Percentiles rank a stretch among this genome's conserved stretches.
Conservation (phyloP, 2,797 vertebrate species). For the Anableps anableps region DNA sequence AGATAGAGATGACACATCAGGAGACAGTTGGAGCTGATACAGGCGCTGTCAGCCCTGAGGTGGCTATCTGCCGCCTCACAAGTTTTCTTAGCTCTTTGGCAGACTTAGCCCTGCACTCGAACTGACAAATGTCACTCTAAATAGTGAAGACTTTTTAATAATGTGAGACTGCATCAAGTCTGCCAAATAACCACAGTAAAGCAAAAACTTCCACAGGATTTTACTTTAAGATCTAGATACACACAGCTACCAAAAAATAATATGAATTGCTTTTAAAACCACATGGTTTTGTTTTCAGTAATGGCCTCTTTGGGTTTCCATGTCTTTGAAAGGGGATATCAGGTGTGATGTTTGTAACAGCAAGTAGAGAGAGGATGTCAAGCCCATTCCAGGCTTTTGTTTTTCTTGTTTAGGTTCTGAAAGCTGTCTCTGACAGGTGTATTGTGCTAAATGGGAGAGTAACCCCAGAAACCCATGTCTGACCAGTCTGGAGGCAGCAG, state of each 20-base stretch:
- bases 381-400: neutral
- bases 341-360: neutral
- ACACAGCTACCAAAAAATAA: neutral
- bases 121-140: conserved; percentile 60
- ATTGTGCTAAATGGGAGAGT: neutral
- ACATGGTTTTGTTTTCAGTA: neutral
- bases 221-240: neutral
- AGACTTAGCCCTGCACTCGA: conserved; percentile 33
- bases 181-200: conserved; percentile 10
- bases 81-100: conserved; percentile 42
- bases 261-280: neutral
- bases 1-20: conserved; percentile 49
- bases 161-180: conserved; percentile 34
- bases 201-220: conserved; percentile 2
- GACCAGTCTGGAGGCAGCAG: neutral
- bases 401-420: conserved; percentile 2
- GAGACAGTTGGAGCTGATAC: conserved; percentile 54
- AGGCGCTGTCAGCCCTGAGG: conserved; percentile 59
- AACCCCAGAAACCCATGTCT: neutral
- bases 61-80: conserved; percentile 56
- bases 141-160: conserved; percentile 39
- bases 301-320: neutral
- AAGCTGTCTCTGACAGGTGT: neutral
- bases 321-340: neutral
- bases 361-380: neutral